These are phyloP conservation scores for Machimus rusticus DNA, from an alignment of 2,888 invertebrate genomes.

Conservation along the genomic window DNA sequence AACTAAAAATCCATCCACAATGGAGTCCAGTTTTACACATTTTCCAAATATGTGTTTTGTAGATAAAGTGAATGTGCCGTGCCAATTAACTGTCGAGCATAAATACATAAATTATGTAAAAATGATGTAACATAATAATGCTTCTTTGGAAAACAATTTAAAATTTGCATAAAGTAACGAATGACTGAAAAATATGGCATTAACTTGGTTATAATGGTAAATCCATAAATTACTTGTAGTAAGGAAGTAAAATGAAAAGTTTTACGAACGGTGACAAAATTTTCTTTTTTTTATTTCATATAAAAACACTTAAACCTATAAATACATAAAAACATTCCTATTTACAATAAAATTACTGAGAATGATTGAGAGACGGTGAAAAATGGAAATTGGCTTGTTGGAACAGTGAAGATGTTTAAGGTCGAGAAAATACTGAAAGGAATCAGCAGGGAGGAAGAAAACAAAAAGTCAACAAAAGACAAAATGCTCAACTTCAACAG, in stretches of 20 bases:
- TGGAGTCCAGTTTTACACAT: background rate
- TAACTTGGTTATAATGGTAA: background rate
- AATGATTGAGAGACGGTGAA: constrained; percentile 2
- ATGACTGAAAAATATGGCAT: background rate
- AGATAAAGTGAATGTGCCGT: background rate
- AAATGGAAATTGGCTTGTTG: background rate
- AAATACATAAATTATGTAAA: background rate
- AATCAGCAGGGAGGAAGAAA: background rate
- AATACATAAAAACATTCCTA: constrained; percentile 49
- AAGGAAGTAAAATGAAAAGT: background rate
- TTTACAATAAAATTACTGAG: constrained; percentile 53
- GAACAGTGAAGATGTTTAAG: background rate
- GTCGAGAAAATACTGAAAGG: background rate
- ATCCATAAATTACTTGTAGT: background rate
- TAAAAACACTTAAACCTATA: constrained; percentile 50
- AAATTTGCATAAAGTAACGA: background rate
- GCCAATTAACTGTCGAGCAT: background rate
- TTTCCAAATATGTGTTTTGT: background rate
- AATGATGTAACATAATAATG: background rate
- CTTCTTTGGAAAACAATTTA: background rate
- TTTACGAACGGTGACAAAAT: constrained; percentile 61
- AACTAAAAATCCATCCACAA: background rate
- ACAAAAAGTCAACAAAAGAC: background rate
- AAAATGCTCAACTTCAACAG: constrained; percentile 45
- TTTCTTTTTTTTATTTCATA: constrained; percentile 60